phyloP scores from a whole-genome alignment of 2,113 vertebrate genomes.

The Cynoglossus semilaevis region DNA sequence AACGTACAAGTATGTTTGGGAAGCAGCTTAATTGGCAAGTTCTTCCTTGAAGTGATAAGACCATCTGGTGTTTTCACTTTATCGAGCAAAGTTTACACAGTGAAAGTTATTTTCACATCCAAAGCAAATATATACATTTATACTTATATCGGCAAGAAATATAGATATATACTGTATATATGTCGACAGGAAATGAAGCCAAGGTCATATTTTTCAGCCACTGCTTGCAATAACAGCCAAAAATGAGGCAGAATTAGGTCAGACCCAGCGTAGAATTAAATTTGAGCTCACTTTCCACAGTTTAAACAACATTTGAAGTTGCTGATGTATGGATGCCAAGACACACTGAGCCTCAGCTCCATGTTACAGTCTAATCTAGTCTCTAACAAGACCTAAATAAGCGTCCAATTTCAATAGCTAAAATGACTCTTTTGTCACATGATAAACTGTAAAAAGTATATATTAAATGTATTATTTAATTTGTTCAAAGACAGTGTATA shows the following conservation, averaged over 20 bases:
- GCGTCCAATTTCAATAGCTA: constrained; percentile 29
- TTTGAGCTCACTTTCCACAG: constrained; percentile 1
- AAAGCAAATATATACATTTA: constrained; percentile 1
- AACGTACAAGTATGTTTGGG: constrained; percentile 34
- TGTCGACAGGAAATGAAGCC: not conserved
- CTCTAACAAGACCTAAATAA: constrained; percentile 4
- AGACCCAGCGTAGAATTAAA: constrained; percentile 4
- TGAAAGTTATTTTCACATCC: constrained; percentile 12
- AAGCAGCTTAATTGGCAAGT: constrained; percentile 33
- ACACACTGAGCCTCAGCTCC: constrained; percentile 13
- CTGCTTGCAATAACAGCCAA: constrained; percentile 8
- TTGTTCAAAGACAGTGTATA: too few relatives aligned
- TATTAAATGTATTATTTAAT: too few relatives aligned
- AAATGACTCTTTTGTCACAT: constrained; percentile 5
- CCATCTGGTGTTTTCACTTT: constrained; percentile 22
- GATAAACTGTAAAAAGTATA: too few relatives aligned
- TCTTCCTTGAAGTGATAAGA: constrained; percentile 34
- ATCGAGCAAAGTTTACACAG: constrained; percentile 20
- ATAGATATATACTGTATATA: not conserved
- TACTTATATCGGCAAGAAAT: constrained; percentile 3
- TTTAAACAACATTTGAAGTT: constrained; percentile 13
- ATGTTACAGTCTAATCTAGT: constrained; percentile 21
- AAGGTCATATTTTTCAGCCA: constrained; percentile 13
- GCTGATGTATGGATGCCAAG: constrained; percentile 14
- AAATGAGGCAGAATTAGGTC: not conserved